Evolutionary conservation across 2,888 invertebrate species (phyloP), one percentile per base, ranked within the genome.

Genomic region (Cybosia mesomella): DNA sequence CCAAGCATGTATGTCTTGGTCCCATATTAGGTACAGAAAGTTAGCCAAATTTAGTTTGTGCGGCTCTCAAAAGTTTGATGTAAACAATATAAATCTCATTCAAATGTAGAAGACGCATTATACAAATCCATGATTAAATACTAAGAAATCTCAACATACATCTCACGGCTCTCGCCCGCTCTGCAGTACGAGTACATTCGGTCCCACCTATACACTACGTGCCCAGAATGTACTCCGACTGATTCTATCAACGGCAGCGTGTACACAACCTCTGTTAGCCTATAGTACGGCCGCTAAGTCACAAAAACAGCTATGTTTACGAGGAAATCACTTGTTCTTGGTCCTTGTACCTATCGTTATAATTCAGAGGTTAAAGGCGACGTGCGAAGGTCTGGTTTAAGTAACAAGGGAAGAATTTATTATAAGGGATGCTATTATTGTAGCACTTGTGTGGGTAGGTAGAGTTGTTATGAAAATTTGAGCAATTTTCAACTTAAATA

Each of bases 201-300:
- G 49, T 32, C 21, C 28, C 21, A 22, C 10, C 49, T 49, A 59
- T 53, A 34, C 24, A 59, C 24, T 58, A 58, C 65, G 65, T 65
- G 65, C 32, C 32, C 21, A 22, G 58, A 43, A 62, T 62, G 18
- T 58, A 53, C 58, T 34, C n/a, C 11, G 2, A 0, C 53, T 65
- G 34, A 49, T 65, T 43, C 49, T 65, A 39, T 55, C 39, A 43
- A 58, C 43, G 21, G n/a, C 39, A 9, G 3, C 2, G 22, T 34
- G 65, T 58, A 65, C 49, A 65, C 49, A 65, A 59, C 32, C 58
- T 13, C 7, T 24, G 22, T 1, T 24, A 5, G 15, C 24, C 24
- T 7, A 28, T 22, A 49, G 49, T 49, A 8, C 18, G 49, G 9
- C 3, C 22, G 18, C 18, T 39, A 24, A 39, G 9, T 13, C 22